Evolutionary conservation across 2,113 vertebrate species (phyloP).

Genomic region (Herpetotheres cachinnans): DNA sequence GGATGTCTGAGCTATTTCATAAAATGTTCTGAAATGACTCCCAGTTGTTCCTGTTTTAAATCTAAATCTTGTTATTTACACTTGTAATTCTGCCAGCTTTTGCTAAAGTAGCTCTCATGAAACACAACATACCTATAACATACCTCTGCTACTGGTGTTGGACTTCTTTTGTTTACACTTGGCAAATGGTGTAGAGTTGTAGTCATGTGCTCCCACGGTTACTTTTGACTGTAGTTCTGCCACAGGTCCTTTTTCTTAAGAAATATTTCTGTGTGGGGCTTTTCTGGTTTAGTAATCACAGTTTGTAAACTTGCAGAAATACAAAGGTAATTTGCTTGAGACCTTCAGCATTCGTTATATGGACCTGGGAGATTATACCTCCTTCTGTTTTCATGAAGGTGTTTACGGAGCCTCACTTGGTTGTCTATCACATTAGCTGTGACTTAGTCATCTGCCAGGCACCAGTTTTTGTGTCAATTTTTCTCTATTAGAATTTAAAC

Average conservation of each 20-base stretch:
- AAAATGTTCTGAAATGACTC: background rate
- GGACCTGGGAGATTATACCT: background rate
- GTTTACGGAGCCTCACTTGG: accelerated
- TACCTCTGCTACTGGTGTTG: background rate
- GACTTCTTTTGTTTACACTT: background rate
- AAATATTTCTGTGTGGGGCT: background rate
- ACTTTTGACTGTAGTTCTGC: background rate
- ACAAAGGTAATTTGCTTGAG: background rate
- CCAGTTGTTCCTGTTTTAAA: background rate
- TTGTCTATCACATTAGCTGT: background rate
- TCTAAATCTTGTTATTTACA: background rate
- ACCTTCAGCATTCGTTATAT: background rate
- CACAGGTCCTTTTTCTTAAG: background rate
- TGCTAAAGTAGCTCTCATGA: background rate
- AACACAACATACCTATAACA: accelerated
- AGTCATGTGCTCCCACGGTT: background rate
- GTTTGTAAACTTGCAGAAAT: background rate
- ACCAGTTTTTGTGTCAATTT: background rate
- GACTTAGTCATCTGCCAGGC: background rate
- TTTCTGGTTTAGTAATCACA: background rate
- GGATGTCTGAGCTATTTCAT: background rate
- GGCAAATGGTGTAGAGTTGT: background rate
- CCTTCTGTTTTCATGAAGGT: background rate
- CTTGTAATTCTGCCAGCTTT: background rate
- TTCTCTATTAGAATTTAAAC: background rate